Evolutionary conservation across 2,888 invertebrate genomes (phyloP).

Genomic region (Tachina fera): DNA sequence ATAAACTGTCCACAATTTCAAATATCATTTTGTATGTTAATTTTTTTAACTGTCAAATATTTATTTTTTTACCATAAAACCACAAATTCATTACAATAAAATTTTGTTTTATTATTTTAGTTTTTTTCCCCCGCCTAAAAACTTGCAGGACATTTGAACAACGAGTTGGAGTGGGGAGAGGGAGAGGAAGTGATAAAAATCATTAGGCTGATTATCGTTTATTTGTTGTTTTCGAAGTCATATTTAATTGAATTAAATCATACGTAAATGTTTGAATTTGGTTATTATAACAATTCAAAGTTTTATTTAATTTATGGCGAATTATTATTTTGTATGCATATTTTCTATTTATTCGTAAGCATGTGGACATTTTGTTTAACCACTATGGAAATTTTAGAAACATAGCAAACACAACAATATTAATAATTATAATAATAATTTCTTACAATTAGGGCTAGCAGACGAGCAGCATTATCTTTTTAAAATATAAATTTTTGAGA

Average conservation of each 20-base stretch:
- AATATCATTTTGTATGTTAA: slow-evolving; percentile 49
- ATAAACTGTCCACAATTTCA: slow-evolving; percentile 61
- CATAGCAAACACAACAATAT: too few relatives aligned
- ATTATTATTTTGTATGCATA: neutral
- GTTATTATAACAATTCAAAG: neutral
- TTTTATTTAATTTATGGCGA: slow-evolving; percentile 31
- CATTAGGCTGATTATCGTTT: neutral
- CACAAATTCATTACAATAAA: slow-evolving; percentile 63
- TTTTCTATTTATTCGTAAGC: neutral
- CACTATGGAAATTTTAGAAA: neutral
- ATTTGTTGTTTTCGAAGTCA: slow-evolving; percentile 5
- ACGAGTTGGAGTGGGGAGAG: neutral
- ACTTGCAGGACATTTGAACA: neutral
- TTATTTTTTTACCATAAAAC: slow-evolving; percentile 58
- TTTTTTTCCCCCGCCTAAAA: neutral
- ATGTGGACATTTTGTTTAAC: slow-evolving; percentile 15
- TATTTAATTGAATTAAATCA: slow-evolving; percentile 47
- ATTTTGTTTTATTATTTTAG: slow-evolving; percentile 34
- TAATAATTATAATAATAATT: too few relatives aligned
- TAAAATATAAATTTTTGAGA: too few relatives aligned
- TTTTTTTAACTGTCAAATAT: slow-evolving; percentile 41
- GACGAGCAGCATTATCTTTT: too few relatives aligned
- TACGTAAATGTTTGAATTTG: neutral
- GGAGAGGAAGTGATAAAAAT: neutral
- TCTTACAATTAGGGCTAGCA: too few relatives aligned